Evolutionary conservation across 2,888 invertebrate genomes (phyloP).

Genomic region (Siphonodentalium dalli): DNA sequence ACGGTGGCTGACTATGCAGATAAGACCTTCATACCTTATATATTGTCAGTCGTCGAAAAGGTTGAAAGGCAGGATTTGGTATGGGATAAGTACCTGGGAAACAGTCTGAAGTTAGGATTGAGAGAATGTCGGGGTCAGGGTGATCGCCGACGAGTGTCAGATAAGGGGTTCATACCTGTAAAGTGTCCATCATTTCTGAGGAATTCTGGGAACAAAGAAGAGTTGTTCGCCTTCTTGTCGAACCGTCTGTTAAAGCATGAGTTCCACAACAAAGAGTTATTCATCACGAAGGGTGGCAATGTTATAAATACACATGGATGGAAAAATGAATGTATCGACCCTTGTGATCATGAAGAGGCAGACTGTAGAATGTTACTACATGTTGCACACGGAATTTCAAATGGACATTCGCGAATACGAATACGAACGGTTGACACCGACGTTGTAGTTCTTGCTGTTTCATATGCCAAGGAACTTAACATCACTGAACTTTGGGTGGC

Average conservation of each 20-base stretch:
- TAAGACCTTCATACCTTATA: no score
- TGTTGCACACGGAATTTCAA: constrained; percentile 1
- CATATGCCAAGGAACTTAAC: background rate
- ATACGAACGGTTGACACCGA: constrained; percentile 24
- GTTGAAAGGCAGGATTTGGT: no score
- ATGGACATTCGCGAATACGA: constrained; percentile 11
- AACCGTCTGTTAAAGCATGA: background rate
- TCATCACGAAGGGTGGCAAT: background rate
- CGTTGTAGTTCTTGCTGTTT: constrained; percentile 23
- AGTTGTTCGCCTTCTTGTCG: constrained; percentile 6
- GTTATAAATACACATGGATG: constrained; percentile 2
- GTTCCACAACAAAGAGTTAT: no score
- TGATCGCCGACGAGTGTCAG: constrained; percentile 2
- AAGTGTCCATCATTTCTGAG: constrained; percentile 21
- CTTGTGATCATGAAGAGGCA: constrained; percentile 25
- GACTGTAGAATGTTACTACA: constrained; percentile 20
- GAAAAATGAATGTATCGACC: constrained; percentile 4
- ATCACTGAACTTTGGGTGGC: constrained; percentile 14
- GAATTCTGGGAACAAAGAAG: constrained; percentile 8
- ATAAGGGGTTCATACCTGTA: background rate
- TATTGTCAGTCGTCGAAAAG: no score
- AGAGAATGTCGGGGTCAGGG: constrained; percentile 2
- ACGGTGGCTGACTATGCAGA: no score
- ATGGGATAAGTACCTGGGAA: constrained; percentile 15
- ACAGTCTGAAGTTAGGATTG: constrained; percentile 12